Base-by-base conservation (phyloP, 2,888 invertebrate genomes). In the Cybosia mesomella region DNA sequence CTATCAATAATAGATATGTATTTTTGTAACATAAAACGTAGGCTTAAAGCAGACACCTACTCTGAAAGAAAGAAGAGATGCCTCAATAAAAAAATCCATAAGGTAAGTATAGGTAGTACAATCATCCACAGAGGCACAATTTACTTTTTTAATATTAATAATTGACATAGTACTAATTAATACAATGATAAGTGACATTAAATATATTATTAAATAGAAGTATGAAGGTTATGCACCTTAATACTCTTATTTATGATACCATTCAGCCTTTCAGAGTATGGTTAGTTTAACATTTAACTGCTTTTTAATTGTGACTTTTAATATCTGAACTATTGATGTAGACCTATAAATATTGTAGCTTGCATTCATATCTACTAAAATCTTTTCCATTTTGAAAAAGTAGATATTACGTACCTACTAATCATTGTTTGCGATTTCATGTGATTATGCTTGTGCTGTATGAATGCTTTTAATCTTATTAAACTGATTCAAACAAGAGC, bases 401-500 rank as follows among this genome's bases (percentile, higher is more conserved):
- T 58, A 64, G 54, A 15, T 24, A 7, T 61, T 64, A 28, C 34
- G 49, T 21, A 58, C 39, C 43, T n/a, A n/a, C n/a, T n/a, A n/a
- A 58, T 62, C 66, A 58, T 57, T 72, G 64, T 71, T 68, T 70
- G 70, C 73, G 66, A 74, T 71, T 64, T 64, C 49, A 66, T 58
- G 72, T 73, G 74, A 5, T 15, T 15, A 55, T 18, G 7, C 24
- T 61, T 78, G 74, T 74, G 74, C 69, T 75, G 71, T 73, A 71
- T 67, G 73, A 78, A 81, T 70, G 80, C 75, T 79, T 77, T 60
- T 75, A 67, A 77, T 74, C 67, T 73, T 74, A 77, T 70, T 66
- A 59, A 63, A 32, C 65, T 67, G 69, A 83, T 74, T 72, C 74
- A 77, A 81, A 81, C 73, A 71, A 79, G 70, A 83, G 85, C 85